A percentile compares a stretch with the other conserved stretches of the same genome.
phyloP scores from a whole-genome alignment of 2,113 vertebrate species.

The Murina feae region DNA sequence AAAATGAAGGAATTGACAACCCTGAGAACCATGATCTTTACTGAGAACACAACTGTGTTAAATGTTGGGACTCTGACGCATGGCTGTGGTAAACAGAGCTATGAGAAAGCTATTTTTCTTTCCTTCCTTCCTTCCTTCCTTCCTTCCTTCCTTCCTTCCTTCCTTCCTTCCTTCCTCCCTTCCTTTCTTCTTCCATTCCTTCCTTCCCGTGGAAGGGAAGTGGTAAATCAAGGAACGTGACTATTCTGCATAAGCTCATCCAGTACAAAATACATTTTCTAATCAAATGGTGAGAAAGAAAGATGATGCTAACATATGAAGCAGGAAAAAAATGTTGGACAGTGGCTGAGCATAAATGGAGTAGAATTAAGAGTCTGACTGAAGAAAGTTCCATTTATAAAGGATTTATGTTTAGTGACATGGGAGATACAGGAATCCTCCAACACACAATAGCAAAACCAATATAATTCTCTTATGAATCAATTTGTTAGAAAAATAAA shows the following conservation, averaged over 20 bases:
- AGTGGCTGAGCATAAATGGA: not conserved
- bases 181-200: not conserved
- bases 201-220: not conserved
- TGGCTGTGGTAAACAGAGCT: not conserved
- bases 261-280: not conserved
- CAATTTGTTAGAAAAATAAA: not conserved
- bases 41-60: not conserved
- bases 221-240: not conserved
- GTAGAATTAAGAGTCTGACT: not conserved
- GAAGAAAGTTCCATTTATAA: not conserved
- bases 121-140: not conserved
- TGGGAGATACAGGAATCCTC: not conserved
- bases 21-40: accelerated
- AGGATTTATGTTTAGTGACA: not conserved
- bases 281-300: not conserved
- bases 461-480: not conserved
- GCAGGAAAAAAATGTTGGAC: not conserved
- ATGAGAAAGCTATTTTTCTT: not conserved
- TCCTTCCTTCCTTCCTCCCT: accelerated
- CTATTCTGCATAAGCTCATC: not conserved
- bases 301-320: not conserved
- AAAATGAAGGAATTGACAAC: not conserved
- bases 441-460: not conserved
- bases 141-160: not conserved
- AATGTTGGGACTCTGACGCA: not conserved